Base-by-base conservation (phyloP, 1,140 invertebrate species). In the Drosophila orosa region DNA sequence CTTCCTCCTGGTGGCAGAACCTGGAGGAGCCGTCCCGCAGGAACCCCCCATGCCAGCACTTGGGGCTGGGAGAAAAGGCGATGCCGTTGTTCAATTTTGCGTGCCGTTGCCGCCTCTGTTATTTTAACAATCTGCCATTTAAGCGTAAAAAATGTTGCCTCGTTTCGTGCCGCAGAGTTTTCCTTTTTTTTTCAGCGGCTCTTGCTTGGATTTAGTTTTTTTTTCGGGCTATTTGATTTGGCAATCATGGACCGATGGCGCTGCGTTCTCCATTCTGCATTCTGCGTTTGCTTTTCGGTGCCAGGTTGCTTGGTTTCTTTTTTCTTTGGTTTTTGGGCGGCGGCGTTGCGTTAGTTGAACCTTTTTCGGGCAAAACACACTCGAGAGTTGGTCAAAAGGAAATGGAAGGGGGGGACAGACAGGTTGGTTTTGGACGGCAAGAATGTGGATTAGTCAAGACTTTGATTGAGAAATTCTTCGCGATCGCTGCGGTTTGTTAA, bases 101-200 rank as follows among this genome's bases (percentile, higher is more conserved):
- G 84, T 86, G 83, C 83, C 83, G 83, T 85, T 89, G 84, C 84
- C 84, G 84, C 84, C 84, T 89, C 84, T 89, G 84, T 89, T 89
- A 89, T 89, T 89, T 89, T 89, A 89, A 89, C 84, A 89, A 89
- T 89, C 84, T 89, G 84, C 84, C 84, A 89, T 89, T 89, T 89
- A 89, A 89, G 84, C 84, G 84, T 89, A 89, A 89, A 89, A 89
- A 89, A 89, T 89, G 84, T 89, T 89, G 84, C 84, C 84, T 87
- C 77, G 84, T 89, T 89, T 89, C 84, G 80, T 89, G 84, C 85
- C 84, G 84, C 79, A 82, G 75, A 77, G 84, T 89, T 89, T 87
- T 87, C 55, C 66, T 42, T 67, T 66, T 68, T 67, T 65, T 37
- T 71, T 47, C 25, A 50, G 24, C 27, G 25, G 33, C 44, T 68